Base-by-base conservation (phyloP, 2,888 invertebrate species). In the Caenorhabditis drosophilae region DNA sequence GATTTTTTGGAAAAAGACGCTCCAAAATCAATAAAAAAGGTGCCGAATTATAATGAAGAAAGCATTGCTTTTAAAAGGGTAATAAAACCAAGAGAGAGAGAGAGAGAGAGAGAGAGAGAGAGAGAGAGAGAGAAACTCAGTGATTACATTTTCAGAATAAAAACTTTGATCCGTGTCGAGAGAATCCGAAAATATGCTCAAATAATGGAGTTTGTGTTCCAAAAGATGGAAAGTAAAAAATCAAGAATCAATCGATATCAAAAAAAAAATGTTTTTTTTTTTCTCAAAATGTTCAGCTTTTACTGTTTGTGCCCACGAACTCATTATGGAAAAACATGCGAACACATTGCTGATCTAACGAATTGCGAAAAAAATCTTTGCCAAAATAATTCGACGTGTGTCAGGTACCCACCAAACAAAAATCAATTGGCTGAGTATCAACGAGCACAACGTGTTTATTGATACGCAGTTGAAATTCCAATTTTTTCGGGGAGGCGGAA, bases 321-420 rank as follows among this genome's bases (percentile, higher is more conserved):
- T 2, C 69, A 72, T 45, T 72, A 63, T 44, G 72, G 72, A 6
- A 72, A 72, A 47, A 67, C 57, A 2, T 72, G 72, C 40, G 69
- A 72, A 53, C 42, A 60, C 20, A 44, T 72, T 31, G 66, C 69
- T 2, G 72, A 72, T 61, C 54, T 58, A 41, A 63, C 45, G 7
- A 63, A 67, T 44, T 72, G 72, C 25, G 55, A 36, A 6, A 20
- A 35, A 7, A 42, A 72, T 34, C 26, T 45, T 23, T 72, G 72
- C 45, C 48, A 57, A 38, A 69, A 69, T 44, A 61, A 61, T 26
- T 47, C 68, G 0, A 61, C 69, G 7, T 72, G 72, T 63, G 63
- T 66, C 25, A 71, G 71, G 71, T 71, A 36, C n/a, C n/a, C n/a
- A n/a, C n/a, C n/a, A n/a, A n/a, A n/a, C n/a, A n/a, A n/a, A n/a